These are phyloP conservation scores for Eubasilissa regina DNA, from an alignment of 1,140 invertebrate species.

Conservation along the genomic window DNA sequence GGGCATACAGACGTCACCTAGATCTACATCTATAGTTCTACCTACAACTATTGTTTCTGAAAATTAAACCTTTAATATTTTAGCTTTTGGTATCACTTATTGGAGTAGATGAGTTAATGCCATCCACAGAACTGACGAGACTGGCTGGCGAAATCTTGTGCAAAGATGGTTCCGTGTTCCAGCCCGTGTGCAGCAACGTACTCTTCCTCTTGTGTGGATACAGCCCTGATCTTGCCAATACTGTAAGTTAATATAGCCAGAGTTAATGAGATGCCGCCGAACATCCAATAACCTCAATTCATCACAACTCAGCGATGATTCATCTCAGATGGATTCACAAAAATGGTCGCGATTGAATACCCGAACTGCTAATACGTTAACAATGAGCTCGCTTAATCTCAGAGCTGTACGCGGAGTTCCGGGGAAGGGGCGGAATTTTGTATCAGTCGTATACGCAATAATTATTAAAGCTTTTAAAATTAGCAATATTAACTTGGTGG, in stretches of 20 bases:
- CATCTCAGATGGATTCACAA: background rate
- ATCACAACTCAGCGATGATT: background rate
- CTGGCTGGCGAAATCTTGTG: constrained; percentile 69
- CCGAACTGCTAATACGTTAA: no score
- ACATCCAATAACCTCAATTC: no score
- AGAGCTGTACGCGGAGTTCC: no score
- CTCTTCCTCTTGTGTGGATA: constrained; percentile 75
- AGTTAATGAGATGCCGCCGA: no score
- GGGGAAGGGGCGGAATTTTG: no score
- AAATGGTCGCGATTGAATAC: background rate
- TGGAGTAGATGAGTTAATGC: constrained; percentile 72
- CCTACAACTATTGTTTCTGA: no score
- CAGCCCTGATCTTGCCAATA: constrained; percentile 61
- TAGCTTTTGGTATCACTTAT: background rate
- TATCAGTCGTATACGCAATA: no score
- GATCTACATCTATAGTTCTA: no score
- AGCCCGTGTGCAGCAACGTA: constrained; percentile 74
- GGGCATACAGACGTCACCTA: no score
- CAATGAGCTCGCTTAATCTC: no score
- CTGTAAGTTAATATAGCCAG: background rate
- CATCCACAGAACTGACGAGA: constrained; percentile 68
- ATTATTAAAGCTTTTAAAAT: no score
- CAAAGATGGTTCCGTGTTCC: constrained; percentile 66
- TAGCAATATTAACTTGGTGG: no score
- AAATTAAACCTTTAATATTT: background rate